A percentile compares a stretch with the other conserved stretches of the same genome.
These are phyloP conservation scores for Eudasyphora cyanicolor DNA, from an alignment of 2,888 invertebrate species.

Conservation along the genomic window DNA sequence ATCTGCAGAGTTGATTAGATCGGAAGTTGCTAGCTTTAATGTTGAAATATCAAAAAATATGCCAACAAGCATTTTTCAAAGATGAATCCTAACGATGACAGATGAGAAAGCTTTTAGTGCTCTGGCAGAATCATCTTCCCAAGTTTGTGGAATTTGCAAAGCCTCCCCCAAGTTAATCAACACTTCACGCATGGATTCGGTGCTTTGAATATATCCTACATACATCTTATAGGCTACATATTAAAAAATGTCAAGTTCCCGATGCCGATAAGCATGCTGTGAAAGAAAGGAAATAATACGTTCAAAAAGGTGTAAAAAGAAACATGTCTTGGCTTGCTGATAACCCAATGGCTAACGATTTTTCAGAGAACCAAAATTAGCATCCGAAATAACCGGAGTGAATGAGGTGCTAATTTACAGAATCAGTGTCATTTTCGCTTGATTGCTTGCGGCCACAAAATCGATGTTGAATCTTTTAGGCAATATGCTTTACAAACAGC, in stretches of 20 bases:
- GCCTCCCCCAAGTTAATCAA: background rate
- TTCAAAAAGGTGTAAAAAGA: too few species aligned
- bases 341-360: slow-evolving; percentile 49
- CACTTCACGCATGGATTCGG: background rate
- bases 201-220: background rate
- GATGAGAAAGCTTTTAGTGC: too few species aligned
- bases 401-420: too few species aligned
- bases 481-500: too few species aligned
- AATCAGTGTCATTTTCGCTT: too few species aligned
- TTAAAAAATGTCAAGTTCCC: slow-evolving; percentile 23
- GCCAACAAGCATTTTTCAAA: background rate
- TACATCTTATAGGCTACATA: background rate
- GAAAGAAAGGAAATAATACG: too few species aligned
- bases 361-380: slow-evolving; percentile 52
- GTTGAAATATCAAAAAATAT: slow-evolving; percentile 25
- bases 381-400: too few species aligned
- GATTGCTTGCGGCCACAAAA: too few species aligned
- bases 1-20: slow-evolving; percentile 38
- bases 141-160: slow-evolving; percentile 1
- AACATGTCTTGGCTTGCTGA: slow-evolving; percentile 41
- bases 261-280: slow-evolving; percentile 40
- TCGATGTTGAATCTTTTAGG: too few species aligned
- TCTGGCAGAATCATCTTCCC: too few species aligned
- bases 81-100: slow-evolving; percentile 10
- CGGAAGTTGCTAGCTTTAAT: slow-evolving; percentile 44